Percentiles rank a stretch among this genome's conserved stretches.
Conservation (phyloP, 2,113 vertebrate species). For the Eclectus roratus region DNA sequence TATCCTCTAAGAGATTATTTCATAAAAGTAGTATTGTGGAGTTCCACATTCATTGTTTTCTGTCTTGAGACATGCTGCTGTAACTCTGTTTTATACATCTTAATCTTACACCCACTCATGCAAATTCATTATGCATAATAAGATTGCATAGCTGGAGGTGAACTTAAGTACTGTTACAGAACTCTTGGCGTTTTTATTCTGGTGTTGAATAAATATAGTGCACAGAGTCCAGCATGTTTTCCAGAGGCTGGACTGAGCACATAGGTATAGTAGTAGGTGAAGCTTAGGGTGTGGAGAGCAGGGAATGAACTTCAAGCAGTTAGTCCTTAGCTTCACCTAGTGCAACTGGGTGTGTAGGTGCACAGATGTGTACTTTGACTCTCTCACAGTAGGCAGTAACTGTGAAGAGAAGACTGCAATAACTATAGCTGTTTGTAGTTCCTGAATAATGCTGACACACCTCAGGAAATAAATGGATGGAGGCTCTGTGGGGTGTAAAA, state of each 20-base stretch:
- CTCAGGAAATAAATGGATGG: background rate
- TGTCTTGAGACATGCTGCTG: background rate
- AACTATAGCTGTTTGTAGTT: background rate
- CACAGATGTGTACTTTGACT: slow-evolving; percentile 42
- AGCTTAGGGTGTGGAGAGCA: slow-evolving; percentile 20
- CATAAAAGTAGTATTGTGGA: background rate
- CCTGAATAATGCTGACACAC: background rate
- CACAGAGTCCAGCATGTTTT: background rate
- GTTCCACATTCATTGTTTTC: background rate
- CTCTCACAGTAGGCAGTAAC: background rate
- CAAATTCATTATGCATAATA: background rate
- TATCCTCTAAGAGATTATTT: background rate
- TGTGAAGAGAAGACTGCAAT: slow-evolving; percentile 18
- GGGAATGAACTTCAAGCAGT: slow-evolving; percentile 27
- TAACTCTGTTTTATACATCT: background rate
- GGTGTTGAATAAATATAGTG: background rate
- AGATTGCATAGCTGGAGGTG: background rate
- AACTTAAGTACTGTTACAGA: background rate
- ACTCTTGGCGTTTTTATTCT: background rate
- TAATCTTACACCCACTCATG: background rate
- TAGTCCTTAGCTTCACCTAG: background rate
- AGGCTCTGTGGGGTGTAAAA: background rate
- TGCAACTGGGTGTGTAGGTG: slow-evolving; percentile 17
- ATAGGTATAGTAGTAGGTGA: background rate
- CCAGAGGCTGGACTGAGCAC: background rate